phyloP scores from a whole-genome alignment of 2,113 vertebrate species.

The Zosterops borbonicus region DNA sequence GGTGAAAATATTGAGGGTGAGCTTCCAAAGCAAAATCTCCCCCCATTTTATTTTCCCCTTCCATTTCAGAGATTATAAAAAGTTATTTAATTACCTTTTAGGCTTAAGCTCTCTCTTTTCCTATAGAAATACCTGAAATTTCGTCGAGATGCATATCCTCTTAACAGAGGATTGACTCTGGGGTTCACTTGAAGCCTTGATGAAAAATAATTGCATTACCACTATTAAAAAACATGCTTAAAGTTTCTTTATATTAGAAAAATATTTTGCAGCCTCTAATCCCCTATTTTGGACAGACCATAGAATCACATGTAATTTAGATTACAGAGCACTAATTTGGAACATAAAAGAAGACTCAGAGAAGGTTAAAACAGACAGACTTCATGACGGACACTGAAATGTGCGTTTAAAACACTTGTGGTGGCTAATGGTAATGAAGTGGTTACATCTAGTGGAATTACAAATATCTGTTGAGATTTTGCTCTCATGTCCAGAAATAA shows the following conservation, averaged over 20 bases:
- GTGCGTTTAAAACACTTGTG: background rate
- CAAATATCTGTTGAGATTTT: background rate
- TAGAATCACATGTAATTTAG: background rate
- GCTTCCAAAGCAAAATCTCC: background rate
- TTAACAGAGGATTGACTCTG: background rate
- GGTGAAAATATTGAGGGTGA: background rate
- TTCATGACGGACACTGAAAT: background rate
- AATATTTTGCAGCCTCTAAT: background rate
- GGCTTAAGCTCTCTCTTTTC: background rate
- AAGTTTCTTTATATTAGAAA: background rate
- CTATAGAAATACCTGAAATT: background rate
- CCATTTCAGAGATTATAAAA: background rate
- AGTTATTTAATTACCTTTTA: background rate
- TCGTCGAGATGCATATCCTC: background rate
- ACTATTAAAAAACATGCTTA: accelerated
- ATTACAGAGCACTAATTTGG: background rate
- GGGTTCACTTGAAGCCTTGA: background rate
- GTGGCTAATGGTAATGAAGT: background rate
- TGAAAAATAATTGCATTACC: background rate
- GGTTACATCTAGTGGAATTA: background rate
- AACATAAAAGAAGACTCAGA: background rate
- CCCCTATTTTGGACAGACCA: background rate
- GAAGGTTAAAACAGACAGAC: background rate
- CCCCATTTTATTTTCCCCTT: accelerated
- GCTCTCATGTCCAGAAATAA: background rate